Percentiles rank a stretch among this genome's conserved stretches.
Evolutionary conservation across 2,797 vertebrate species (phyloP).

Genomic region (Diplodus sargus): DNA sequence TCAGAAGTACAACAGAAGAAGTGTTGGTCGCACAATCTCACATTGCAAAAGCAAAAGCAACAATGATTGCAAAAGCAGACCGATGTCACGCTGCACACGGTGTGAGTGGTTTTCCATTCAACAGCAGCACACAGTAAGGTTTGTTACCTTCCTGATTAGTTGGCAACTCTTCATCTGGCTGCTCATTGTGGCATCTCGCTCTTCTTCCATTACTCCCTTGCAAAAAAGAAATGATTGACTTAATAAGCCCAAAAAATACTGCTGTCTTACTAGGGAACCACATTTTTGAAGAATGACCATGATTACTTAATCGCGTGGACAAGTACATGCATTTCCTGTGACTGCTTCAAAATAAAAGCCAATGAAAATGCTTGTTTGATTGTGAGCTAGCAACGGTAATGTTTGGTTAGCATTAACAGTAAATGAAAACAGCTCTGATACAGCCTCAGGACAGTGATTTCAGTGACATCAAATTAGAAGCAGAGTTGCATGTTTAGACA

Average conservation of each 20-base stretch:
- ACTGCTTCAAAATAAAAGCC: background rate
- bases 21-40: conserved; percentile 5
- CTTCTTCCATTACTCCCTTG: background rate
- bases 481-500: background rate
- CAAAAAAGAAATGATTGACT: background rate
- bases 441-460: background rate
- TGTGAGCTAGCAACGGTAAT: background rate
- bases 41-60: background rate
- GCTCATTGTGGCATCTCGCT: background rate
- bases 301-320: no score
- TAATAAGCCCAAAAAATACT: background rate
- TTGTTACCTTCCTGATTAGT: background rate
- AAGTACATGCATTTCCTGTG: background rate
- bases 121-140: background rate
- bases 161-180: background rate
- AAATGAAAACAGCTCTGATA: conserved; percentile 13
- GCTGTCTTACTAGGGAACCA: background rate
- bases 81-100: background rate
- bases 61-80: background rate
- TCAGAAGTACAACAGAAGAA: conserved; percentile 5
- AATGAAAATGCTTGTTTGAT: background rate
- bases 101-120: background rate
- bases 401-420: conserved; percentile 10
- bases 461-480: background rate
- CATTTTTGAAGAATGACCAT: background rate